Evolutionary conservation across 2,888 invertebrate species (phyloP).

Genomic region (Drosophila melanosoma): DNA sequence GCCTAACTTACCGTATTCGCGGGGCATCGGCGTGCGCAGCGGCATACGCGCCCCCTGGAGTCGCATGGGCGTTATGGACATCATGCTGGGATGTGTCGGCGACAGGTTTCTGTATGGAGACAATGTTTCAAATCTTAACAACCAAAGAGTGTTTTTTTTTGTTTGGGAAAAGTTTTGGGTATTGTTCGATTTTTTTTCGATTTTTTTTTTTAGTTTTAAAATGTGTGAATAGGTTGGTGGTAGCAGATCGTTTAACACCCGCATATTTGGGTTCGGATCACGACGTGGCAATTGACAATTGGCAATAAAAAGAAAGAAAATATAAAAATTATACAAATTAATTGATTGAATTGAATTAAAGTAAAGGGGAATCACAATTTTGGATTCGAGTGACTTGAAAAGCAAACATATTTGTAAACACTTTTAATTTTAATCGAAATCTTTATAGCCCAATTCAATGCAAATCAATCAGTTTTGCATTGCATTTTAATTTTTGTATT

Average conservation of each 20-base stretch:
- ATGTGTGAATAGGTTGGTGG: constrained; percentile 5
- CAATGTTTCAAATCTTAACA: constrained; percentile 83
- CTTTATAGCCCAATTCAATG: constrained; percentile 51
- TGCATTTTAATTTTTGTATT: constrained; percentile 11
- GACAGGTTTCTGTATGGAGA: constrained; percentile 86
- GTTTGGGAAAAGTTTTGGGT: constrained; percentile 6
- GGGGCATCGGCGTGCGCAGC: constrained; percentile 89
- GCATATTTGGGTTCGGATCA: constrained; percentile 39
- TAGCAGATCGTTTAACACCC: constrained; percentile 20
- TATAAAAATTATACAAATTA: constrained; percentile 60
- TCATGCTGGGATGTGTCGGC: constrained; percentile 91
- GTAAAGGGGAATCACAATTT: constrained; percentile 7
- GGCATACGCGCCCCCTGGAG: constrained; percentile 86
- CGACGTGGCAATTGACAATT: constrained; percentile 37
- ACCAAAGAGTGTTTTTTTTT: constrained; percentile 33
- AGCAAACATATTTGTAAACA: constrained; percentile 48
- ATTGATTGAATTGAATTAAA: constrained; percentile 29
- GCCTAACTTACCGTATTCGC: constrained; percentile 94
- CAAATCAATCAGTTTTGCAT: constrained; percentile 15
- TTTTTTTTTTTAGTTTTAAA: constrained; percentile 7
- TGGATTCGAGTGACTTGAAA: constrained; percentile 63
- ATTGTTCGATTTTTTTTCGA: constrained; percentile 11
- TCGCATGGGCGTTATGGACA: constrained; percentile 88
- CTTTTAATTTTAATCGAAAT: constrained; percentile 32
- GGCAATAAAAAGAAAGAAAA: constrained; percentile 68